Evolutionary conservation across 2,888 invertebrate genomes (phyloP).

Genomic region (Xylota sylvarum): DNA sequence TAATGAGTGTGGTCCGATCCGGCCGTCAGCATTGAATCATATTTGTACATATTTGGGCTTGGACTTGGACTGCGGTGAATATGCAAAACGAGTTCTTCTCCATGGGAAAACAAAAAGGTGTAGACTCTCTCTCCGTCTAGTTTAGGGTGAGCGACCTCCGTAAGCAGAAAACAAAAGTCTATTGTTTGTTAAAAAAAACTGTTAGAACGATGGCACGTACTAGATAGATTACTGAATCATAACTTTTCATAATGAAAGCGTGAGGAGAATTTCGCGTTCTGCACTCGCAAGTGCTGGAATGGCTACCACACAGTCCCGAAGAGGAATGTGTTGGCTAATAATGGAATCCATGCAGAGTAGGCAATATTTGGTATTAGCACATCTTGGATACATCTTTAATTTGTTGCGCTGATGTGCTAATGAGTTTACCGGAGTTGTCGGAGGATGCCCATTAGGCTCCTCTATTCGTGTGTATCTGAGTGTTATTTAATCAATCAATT

Average conservation of each 20-base stretch:
- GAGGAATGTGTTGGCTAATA: constrained; percentile 15
- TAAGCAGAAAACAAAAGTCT: constrained; percentile 68
- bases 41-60: constrained; percentile 40
- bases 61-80: constrained; percentile 16
- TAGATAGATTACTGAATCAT: constrained; percentile 43
- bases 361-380: constrained; percentile 20
- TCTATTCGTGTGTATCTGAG: neutral
- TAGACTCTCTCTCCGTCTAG: constrained; percentile 29
- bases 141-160: constrained; percentile 59
- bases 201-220: constrained; percentile 64
- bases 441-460: neutral
- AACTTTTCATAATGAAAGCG: constrained; percentile 60
- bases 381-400: constrained; percentile 30
- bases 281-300: neutral
- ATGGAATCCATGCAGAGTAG: neutral
- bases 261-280: constrained; percentile 30
- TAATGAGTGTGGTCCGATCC: constrained; percentile 1
- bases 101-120: constrained; percentile 25
- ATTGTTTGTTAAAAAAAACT: constrained; percentile 44
- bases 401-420: constrained; percentile 46
- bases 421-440: constrained; percentile 13
- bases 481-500: constrained; percentile 35
- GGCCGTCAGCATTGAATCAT: constrained; percentile 36
- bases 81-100: constrained; percentile 33
- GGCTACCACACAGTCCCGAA: neutral